Evolutionary conservation across 2,888 invertebrate species (phyloP).

Genomic region (Glaucopsyche alexis): DNA sequence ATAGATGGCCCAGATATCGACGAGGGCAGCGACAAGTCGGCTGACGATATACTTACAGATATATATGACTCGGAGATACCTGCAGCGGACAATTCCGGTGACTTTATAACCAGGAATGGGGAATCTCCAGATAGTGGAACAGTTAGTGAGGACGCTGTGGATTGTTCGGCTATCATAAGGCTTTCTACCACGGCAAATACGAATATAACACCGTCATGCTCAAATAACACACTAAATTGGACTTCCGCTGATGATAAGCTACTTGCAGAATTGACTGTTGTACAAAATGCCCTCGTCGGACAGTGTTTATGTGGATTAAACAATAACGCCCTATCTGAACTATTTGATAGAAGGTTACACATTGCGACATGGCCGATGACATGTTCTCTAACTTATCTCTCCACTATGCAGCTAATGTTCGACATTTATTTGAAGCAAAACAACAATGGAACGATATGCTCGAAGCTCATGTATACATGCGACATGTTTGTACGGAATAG

Average conservation of each 20-base stretch:
- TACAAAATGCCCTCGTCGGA: constrained; percentile 84
- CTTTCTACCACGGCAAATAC: constrained; percentile 56
- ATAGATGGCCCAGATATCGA: constrained; percentile 83
- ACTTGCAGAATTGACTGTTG: constrained; percentile 75
- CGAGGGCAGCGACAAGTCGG: constrained; percentile 74
- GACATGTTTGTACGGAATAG: constrained; percentile 89
- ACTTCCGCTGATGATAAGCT: constrained; percentile 64
- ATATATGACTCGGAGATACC: constrained; percentile 67
- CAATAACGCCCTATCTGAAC: constrained; percentile 84
- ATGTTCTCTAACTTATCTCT: constrained; percentile 86
- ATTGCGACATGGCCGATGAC: constrained; percentile 73
- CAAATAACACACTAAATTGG: constrained; percentile 58
- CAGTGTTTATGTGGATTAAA: constrained; percentile 90
- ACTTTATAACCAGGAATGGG: constrained; percentile 65
- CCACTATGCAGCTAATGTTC: constrained; percentile 90
- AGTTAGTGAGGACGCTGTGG: constrained; percentile 75
- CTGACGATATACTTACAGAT: constrained; percentile 71
- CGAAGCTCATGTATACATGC: constrained; percentile 88
- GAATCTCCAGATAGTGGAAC: constrained; percentile 76
- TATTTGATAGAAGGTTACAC: constrained; percentile 83
- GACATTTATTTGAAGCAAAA: constrained; percentile 93
- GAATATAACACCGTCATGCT: constrained; percentile 68
- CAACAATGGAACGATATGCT: constrained; percentile 89
- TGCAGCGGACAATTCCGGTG: constrained; percentile 66
- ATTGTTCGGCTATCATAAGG: constrained; percentile 66